Base-by-base conservation (phyloP, 1,140 invertebrate species). In the Chionoecetes opilio region DNA sequence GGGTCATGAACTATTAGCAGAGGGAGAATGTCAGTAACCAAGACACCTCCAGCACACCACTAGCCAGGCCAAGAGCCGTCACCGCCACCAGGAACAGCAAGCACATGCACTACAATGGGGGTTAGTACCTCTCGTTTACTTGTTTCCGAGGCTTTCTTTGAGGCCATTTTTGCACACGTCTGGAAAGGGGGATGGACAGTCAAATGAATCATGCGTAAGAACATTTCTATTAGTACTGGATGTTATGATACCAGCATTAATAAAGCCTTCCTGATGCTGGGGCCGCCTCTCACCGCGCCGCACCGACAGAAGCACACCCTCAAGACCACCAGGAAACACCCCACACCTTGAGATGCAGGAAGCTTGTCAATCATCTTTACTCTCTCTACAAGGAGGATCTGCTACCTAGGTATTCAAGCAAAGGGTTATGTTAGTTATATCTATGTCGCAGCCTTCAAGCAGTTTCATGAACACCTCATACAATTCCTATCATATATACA, bases 61-160 rank as follows among this genome's bases (percentile, higher is more conserved):
- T 46, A 82, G n/a, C 38, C 31, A 84, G 37, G 41, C 3, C 35
- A 34, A 84, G 82, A 82, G 32, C 91, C 11, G 26, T 35, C 32
- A 86, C 86, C 93, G 89, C 32, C 93, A 88, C 63, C 88, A 41
- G 63, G 29, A 31, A 63, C 31, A 34, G 89, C 63, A 94, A 94
- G 93, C 93, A 37, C 93, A 94, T 94, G 93, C 93, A 94, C 93
- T 89, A 84, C 34, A 90, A 94, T 38, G 89, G 32, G 26, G 46
- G 87, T 94, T 90, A 93, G 92, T 93, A 94, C 93, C 93, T 94
- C 93, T 90, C 93, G 93, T 94, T 94, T 94, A 94, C 93, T 94
- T 94, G 87, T 63, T 82, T 94, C 93, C 93, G 93, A 94, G 93
- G 87, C 63, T 94, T 94, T 94, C 93, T 94, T 94, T 82, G 93